These are phyloP conservation scores for Cartodere bifasciata DNA, from an alignment of 2,888 invertebrate genomes.

Conservation along the genomic window DNA sequence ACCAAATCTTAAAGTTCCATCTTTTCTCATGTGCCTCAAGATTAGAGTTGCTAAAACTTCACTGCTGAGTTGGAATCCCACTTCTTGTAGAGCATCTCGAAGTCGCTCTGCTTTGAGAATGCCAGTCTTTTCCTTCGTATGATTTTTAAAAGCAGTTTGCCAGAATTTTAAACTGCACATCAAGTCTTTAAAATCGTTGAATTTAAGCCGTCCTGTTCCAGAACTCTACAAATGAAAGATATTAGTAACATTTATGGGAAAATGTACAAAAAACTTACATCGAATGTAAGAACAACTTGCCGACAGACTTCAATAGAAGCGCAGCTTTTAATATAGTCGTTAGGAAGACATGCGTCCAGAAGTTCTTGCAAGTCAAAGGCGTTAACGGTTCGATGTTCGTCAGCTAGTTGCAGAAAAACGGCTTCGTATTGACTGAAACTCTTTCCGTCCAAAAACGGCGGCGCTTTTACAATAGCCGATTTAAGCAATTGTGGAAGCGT, in stretches of 20 bases:
- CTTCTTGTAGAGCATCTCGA: slow-evolving; percentile 70
- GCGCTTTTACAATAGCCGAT: slow-evolving; percentile 64
- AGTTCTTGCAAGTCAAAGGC: slow-evolving; percentile 85
- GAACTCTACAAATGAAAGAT: slow-evolving; percentile 42
- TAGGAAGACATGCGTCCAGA: slow-evolving; percentile 80
- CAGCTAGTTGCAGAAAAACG: slow-evolving; percentile 78
- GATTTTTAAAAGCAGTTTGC: slow-evolving; percentile 82
- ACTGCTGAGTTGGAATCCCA: slow-evolving; percentile 78
- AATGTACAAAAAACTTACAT: slow-evolving; percentile 69
- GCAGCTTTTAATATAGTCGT: slow-evolving; percentile 90
- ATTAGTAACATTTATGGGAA: slow-evolving; percentile 1
- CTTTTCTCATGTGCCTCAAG: slow-evolving; percentile 81
- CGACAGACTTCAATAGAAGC: slow-evolving; percentile 85
- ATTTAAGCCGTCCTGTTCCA: slow-evolving; percentile 68
- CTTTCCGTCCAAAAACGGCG: slow-evolving; percentile 53
- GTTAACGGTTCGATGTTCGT: slow-evolving; percentile 81
- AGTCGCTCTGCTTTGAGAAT: slow-evolving; percentile 77
- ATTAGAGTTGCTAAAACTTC: slow-evolving; percentile 72
- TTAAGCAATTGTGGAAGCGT: slow-evolving; percentile 55
- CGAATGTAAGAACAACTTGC: slow-evolving; percentile 78
- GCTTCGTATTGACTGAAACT: slow-evolving; percentile 79
- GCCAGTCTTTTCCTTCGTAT: slow-evolving; percentile 83
- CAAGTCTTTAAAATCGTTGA: slow-evolving; percentile 78
- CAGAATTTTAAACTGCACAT: slow-evolving; percentile 85
- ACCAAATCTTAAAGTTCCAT: slow-evolving; percentile 81